Percentiles rank a stretch among this genome's conserved stretches.
These are phyloP conservation scores for Crotalus helleri DNA, from an alignment of 2,113 vertebrate genomes.

Conservation along the genomic window DNA sequence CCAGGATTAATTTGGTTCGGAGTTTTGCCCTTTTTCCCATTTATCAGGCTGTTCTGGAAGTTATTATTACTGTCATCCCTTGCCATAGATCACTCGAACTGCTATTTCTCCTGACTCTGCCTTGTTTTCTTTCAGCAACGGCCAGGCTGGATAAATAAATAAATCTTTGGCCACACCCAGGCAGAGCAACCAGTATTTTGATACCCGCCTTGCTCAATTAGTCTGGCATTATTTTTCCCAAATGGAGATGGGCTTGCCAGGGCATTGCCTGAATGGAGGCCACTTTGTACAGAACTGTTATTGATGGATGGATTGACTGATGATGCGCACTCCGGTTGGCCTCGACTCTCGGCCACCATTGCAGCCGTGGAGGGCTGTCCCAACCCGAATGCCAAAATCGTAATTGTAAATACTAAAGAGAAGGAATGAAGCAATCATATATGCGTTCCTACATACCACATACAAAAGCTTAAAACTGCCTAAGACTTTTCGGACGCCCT, in stretches of 20 bases:
- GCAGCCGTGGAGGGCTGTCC: too few relatives aligned
- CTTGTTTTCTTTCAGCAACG: background rate
- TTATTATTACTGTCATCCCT: background rate
- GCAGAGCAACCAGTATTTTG: background rate
- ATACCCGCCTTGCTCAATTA: slow-evolving; percentile 2
- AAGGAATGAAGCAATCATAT: too few relatives aligned
- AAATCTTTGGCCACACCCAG: background rate
- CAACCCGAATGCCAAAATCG: too few relatives aligned
- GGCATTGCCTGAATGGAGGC: background rate
- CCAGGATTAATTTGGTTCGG: background rate
- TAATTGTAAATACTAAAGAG: too few relatives aligned
- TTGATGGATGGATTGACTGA: background rate
- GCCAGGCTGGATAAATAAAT: background rate
- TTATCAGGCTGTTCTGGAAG: background rate
- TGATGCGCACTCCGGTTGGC: background rate
- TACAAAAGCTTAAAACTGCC: too few relatives aligned
- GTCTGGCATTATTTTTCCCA: background rate
- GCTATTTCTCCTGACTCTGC: background rate
- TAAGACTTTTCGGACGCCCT: too few relatives aligned
- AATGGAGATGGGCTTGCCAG: background rate
- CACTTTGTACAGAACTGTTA: background rate
- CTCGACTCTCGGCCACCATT: background rate
- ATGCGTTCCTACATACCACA: too few relatives aligned
- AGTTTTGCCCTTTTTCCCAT: background rate
- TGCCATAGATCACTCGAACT: background rate